Conservation (phyloP, 2,113 vertebrate genomes). For the Actenoides lindsayi region DNA sequence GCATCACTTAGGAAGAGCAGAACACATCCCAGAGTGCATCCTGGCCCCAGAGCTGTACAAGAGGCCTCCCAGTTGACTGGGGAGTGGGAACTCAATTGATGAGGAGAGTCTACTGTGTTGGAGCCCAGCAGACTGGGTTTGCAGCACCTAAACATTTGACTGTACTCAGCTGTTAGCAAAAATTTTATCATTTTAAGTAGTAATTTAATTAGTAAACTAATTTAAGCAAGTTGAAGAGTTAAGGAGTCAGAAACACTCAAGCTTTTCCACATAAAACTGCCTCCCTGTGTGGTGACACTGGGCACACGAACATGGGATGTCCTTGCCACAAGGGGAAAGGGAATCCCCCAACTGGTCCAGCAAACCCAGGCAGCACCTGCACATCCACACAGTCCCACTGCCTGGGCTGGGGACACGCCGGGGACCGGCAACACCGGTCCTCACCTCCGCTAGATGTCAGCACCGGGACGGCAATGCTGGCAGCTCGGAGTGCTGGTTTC, state of each 20-base stretch:
- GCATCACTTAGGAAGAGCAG: background rate
- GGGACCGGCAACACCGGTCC: background rate
- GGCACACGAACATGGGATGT: rapidly evolving
- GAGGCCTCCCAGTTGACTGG: background rate
- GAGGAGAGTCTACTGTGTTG: background rate
- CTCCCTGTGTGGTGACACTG: rapidly evolving
- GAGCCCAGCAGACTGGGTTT: background rate
- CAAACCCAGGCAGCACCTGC: background rate
- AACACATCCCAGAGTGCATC: rapidly evolving
- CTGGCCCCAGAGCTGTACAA: background rate
- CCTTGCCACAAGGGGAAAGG: background rate
- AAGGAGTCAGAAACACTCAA: background rate
- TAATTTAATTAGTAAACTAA: background rate
- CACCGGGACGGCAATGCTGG: background rate
- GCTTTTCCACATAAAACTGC: background rate
- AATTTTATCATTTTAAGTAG: background rate
- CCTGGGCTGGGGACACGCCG: background rate
- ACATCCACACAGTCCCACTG: background rate
- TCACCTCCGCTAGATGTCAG: constrained; percentile 43
- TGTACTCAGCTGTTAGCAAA: background rate
- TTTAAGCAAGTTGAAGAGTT: background rate
- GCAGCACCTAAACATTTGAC: background rate
- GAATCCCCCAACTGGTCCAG: background rate
- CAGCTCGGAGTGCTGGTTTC: rapidly evolving
- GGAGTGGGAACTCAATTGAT: background rate